A percentile compares a stretch with the other conserved stretches of the same genome.
phyloP scores from a whole-genome alignment of 2,888 invertebrate species.

The Cynaeus angustus region DNA sequence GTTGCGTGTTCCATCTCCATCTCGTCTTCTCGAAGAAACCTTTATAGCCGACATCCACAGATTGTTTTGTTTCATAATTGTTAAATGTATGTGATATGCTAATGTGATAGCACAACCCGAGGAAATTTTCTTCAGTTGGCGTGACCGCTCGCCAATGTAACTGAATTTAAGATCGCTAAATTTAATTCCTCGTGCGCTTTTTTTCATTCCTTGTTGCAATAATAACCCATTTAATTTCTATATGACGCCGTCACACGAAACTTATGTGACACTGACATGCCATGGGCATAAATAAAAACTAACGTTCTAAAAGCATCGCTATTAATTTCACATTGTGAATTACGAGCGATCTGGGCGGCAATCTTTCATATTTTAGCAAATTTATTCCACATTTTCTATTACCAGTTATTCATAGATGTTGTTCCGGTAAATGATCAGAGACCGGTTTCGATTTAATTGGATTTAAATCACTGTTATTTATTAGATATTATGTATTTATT shows the following conservation, averaged over 20 bases:
- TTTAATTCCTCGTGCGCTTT: conserved; percentile 57
- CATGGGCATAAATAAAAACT: conserved; percentile 38
- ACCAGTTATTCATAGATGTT: conserved; percentile 16
- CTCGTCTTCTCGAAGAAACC: conserved; percentile 57
- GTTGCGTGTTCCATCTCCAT: conserved; percentile 61
- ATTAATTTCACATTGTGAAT: conserved; percentile 22
- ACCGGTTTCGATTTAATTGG: conserved; percentile 43
- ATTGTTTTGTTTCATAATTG: conserved; percentile 60
- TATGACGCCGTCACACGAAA: conserved; percentile 46
- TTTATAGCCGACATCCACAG: conserved; percentile 58
- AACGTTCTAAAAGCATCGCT: conserved; percentile 23
- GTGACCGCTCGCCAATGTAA: conserved; percentile 63
- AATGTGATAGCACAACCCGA: conserved; percentile 54
- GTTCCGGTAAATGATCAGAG: conserved; percentile 21
- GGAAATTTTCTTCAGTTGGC: conserved; percentile 56
- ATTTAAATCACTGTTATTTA: conserved; percentile 44
- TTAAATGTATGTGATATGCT: conserved; percentile 61
- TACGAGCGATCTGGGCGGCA: conserved; percentile 12
- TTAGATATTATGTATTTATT: conserved; percentile 20
- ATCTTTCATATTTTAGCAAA: conserved; percentile 28
- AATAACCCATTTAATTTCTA: conserved; percentile 52
- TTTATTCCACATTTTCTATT: conserved; percentile 24
- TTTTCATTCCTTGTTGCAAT: conserved; percentile 48
- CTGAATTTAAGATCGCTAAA: conserved; percentile 61
- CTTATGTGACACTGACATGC: conserved; percentile 52